Evolutionary conservation across 2,113 vertebrate species (phyloP), one percentile per base, ranked within the genome.

Genomic region (Sylvietta virens): DNA sequence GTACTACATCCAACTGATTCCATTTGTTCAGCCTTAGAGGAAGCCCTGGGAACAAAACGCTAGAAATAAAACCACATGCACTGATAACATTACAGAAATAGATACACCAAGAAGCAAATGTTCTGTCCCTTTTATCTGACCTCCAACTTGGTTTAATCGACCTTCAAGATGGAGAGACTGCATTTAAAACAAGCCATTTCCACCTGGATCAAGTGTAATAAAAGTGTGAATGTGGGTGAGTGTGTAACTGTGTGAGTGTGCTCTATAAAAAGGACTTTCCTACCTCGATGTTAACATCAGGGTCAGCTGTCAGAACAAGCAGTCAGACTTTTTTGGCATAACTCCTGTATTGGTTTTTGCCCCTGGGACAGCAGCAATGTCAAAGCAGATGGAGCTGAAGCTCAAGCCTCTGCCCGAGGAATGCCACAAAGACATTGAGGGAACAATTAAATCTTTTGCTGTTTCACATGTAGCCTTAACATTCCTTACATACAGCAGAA

Each of bases 41-140:
- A 97, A 95, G 64, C 48, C 51, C 51, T 11, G 0, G 31, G 80
- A 94, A 94, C 67, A 97, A 95, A 96, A 93, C 8, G 71, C 76
- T 95, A 92, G 87, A 95, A 97, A 94, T 91, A 90, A 94, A 94
- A 61, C 92, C 93, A 86, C 90, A 95, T 15, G 50, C 44, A 50
- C 54, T 77, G 72, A 95, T 94, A 96, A 65, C 44, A 42, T 94
- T 95, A 94, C 96, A 94, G 77, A 94, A 97, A 97, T 96, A 96
- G 96, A 96, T 48, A 80, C 33, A 71, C 35, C 9, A 66, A 92
- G 80, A 72, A 94, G 86, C n/a, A 86, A 95, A 61, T 92, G 92
- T 93, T 94, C 92, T 93, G 69, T 67, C 86, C 77, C 65, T 94
- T 94, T 72, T 69, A 95, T 71, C 80, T 94, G 93, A 97, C 92